Evolutionary conservation across 2,797 vertebrate genomes (phyloP), one percentile per base, ranked within the genome.

Genomic region (Vipera ursinii): DNA sequence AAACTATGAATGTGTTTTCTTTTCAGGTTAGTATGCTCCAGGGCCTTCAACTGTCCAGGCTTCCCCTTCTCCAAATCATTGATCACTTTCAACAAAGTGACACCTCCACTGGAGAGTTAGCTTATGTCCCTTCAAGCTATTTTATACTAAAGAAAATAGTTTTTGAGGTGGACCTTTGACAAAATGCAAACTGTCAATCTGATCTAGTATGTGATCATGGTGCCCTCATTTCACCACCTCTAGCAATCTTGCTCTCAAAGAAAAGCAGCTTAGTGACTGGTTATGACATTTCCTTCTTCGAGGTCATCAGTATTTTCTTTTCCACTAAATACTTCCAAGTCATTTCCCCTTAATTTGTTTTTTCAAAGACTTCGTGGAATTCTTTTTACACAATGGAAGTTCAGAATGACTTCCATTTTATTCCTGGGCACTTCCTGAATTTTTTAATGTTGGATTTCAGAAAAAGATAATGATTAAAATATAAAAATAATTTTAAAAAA

Each of bases 321-420:
- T 92, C 96, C 82, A 63, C 94, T 96, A 95, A 94, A 96, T 94
- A 91, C 96, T 96, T 97, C 95, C 96, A 95, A 96, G 94, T 94
- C 95, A 28, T 94, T 95, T 89, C 92, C 94, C 93, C 91, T 95
- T 48, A 60, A 87, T 96, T 96, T 96, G 94, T 95, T 93, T 95
- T 94, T 88, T 91, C 93, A 92, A 95, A 93, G 94, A 91, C 93
- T 96, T 95, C 91, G 78, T 94, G 89, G 94, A 94, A 94, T 86
- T 93, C 93, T 94, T 94, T 48, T 82, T 92, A 94, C 63, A 91
- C 91, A 90, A 95, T 73, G 94, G 91, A 96, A 96, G 92, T 95
- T 93, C 95, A 97, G 96, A 22, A 53, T 92, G 87, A 90, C 85
- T 90, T 61, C 60, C 87, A 87, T 91, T 38, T 87, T 15, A 88